A percentile compares a stretch with the other conserved stretches of the same genome.
These are phyloP conservation scores for Drosophila neonasuta DNA, from an alignment of 2,888 invertebrate species.

Conservation along the genomic window DNA sequence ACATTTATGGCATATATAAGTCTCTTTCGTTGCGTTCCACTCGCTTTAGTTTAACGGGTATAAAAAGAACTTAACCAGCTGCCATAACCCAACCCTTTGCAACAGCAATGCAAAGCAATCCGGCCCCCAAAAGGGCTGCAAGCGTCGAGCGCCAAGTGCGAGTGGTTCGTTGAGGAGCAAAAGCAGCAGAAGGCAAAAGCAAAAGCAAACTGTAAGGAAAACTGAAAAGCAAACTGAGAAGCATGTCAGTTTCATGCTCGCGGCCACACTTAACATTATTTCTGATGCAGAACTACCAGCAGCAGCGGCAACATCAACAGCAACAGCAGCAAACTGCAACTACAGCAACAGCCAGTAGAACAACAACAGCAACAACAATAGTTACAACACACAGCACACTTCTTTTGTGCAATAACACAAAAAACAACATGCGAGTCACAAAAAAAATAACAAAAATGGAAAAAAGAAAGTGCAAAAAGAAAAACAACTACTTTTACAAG, in stretches of 20 bases:
- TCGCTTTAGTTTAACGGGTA: constrained; percentile 4
- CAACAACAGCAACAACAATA: constrained; percentile 32
- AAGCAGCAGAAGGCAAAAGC: constrained; percentile 31
- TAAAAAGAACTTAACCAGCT: constrained; percentile 25
- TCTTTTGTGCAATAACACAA: constrained; percentile 65
- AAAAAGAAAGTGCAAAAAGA: constrained; percentile 2
- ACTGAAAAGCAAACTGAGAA: constrained; percentile 62
- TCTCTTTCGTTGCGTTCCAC: constrained; percentile 1
- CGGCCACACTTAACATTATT: constrained; percentile 79
- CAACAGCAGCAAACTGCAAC: constrained; percentile 25
- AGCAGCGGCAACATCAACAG: constrained; percentile 11
- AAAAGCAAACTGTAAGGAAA: constrained; percentile 39
- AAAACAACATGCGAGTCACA: constrained; percentile 40
- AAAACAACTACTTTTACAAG: constrained; percentile 24
- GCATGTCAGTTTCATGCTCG: constrained; percentile 77
- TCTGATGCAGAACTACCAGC: constrained; percentile 55
- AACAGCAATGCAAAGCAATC: constrained; percentile 28
- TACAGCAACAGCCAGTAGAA: constrained; percentile 18
- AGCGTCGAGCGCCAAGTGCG: constrained; percentile 29
- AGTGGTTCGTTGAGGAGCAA: constrained; percentile 55
- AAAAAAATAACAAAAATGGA: constrained; percentile 8
- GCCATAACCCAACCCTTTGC: constrained; percentile 25
- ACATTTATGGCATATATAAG: constrained; percentile 1
- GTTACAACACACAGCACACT: constrained; percentile 42
- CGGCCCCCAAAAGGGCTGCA: constrained; percentile 39